phyloP scores from a whole-genome alignment of 2,797 vertebrate species.

The Delichon dasypus region DNA sequence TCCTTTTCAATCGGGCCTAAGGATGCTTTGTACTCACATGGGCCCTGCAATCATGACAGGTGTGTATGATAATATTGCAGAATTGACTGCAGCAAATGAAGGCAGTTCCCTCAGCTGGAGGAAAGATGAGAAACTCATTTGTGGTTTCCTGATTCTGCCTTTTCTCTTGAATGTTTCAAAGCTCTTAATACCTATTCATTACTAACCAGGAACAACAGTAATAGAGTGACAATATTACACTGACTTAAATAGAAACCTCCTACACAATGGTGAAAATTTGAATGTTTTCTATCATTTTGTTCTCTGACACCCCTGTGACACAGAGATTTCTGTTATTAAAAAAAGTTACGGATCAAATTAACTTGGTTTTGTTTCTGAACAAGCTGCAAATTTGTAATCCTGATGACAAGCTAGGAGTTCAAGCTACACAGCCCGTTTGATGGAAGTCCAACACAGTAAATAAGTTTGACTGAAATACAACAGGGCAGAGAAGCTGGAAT shows the following conservation, averaged over 20 bases:
- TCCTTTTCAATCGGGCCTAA: neutral
- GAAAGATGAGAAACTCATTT: neutral
- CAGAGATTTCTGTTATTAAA: neutral
- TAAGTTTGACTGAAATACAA: neutral
- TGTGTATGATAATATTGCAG: neutral
- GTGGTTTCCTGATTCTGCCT: neutral
- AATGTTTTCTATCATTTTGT: fast-evolving
- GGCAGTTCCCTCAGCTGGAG: neutral
- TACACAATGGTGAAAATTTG: neutral
- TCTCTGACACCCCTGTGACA: neutral
- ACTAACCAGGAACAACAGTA: neutral
- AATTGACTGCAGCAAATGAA: neutral
- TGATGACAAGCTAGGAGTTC: neutral
- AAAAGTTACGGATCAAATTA: neutral
- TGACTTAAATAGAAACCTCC: neutral
- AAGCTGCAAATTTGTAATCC: neutral
- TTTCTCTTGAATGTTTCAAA: neutral
- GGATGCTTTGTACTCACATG: neutral
- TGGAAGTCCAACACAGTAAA: neutral
- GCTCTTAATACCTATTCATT: neutral
- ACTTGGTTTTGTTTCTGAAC: neutral
- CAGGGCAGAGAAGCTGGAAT: neutral
- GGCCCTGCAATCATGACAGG: neutral
- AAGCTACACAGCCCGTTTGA: neutral
- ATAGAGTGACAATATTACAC: neutral